A percentile compares a stretch with the other conserved stretches of the same genome.
phyloP scores from a whole-genome alignment of 2,113 vertebrate genomes.

The Rhadina sibilatrix region DNA sequence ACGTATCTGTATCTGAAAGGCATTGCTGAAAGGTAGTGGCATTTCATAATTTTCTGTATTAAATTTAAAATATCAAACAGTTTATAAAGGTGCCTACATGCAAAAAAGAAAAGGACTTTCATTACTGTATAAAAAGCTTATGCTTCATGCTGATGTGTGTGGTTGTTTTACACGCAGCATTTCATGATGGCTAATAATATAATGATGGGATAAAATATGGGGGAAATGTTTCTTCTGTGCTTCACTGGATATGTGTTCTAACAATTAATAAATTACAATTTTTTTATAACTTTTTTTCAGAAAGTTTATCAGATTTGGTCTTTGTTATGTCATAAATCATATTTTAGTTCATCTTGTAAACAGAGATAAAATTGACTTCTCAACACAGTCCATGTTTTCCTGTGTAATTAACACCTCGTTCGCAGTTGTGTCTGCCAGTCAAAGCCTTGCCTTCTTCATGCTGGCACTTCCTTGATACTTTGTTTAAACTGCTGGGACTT shows the following conservation, averaged over 20 bases:
- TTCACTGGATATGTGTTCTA: background rate
- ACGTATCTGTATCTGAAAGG: background rate
- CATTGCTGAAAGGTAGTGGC: background rate
- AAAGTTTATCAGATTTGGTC: background rate
- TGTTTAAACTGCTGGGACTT: constrained; percentile 60
- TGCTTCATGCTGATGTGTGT: background rate
- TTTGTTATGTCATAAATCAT: constrained; percentile 55
- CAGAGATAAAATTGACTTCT: constrained; percentile 60
- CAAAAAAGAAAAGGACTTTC: background rate
- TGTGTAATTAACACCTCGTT: constrained; percentile 77
- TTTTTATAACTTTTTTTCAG: background rate
- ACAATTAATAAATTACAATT: background rate
- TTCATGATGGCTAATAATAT: background rate
- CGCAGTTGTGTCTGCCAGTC: constrained; percentile 73
- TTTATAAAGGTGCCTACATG: background rate
- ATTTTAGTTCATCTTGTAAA: constrained; percentile 58
- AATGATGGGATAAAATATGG: background rate
- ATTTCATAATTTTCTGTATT: background rate
- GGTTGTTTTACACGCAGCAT: background rate
- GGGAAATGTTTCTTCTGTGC: background rate
- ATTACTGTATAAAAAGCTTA: background rate
- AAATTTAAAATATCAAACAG: background rate
- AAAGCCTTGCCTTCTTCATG: constrained; percentile 47
- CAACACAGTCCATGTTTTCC: constrained; percentile 63
- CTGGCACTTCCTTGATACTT: constrained; percentile 70